Percentiles rank a stretch among this genome's conserved stretches.
These are phyloP conservation scores for Matsumyia berberina DNA, from an alignment of 2,888 invertebrate genomes.

Conservation along the genomic window DNA sequence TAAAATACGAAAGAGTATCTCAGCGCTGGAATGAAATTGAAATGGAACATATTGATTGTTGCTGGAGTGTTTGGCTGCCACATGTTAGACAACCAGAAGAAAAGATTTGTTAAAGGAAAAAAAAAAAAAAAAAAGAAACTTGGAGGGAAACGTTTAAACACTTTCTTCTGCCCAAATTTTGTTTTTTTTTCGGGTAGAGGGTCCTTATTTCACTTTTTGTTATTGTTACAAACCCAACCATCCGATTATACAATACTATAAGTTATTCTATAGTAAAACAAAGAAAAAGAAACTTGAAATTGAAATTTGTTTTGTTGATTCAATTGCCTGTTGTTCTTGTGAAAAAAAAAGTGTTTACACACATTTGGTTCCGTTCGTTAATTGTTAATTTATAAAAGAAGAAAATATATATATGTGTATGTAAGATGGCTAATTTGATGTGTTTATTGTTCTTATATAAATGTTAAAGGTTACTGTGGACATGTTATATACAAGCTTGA, in stretches of 20 bases:
- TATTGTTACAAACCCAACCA: slow-evolving; percentile 31
- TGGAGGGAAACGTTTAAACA: slow-evolving; percentile 28
- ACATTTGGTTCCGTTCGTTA: slow-evolving; percentile 35
- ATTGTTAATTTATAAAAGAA: slow-evolving; percentile 60
- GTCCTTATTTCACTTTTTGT: slow-evolving; percentile 11
- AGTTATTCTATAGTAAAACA: slow-evolving; percentile 25
- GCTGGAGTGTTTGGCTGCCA: slow-evolving; percentile 28
- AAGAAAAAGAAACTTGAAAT: slow-evolving; percentile 19
- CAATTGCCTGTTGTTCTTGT: slow-evolving; percentile 49
- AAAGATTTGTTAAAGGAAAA: slow-evolving; percentile 30
- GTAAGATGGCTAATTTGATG: neutral
- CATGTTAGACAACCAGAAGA: slow-evolving; percentile 30
- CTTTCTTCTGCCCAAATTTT: slow-evolving; percentile 14
- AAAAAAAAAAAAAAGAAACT: neutral
- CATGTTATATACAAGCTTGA: too few species aligned
- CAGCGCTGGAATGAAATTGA: slow-evolving; percentile 51
- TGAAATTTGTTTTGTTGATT: slow-evolving; percentile 51
- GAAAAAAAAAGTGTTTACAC: slow-evolving; percentile 42
- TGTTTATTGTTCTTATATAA: too few species aligned
- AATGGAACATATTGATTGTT: slow-evolving; percentile 48
- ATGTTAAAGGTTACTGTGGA: too few species aligned
- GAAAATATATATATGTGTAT: slow-evolving; percentile 33
- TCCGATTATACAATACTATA: slow-evolving; percentile 2
- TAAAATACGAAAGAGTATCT: slow-evolving; percentile 20
- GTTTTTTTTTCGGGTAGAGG: slow-evolving; percentile 7